Base-by-base conservation (phyloP, 1,140 invertebrate genomes). In the Drosophila baimaii region DNA sequence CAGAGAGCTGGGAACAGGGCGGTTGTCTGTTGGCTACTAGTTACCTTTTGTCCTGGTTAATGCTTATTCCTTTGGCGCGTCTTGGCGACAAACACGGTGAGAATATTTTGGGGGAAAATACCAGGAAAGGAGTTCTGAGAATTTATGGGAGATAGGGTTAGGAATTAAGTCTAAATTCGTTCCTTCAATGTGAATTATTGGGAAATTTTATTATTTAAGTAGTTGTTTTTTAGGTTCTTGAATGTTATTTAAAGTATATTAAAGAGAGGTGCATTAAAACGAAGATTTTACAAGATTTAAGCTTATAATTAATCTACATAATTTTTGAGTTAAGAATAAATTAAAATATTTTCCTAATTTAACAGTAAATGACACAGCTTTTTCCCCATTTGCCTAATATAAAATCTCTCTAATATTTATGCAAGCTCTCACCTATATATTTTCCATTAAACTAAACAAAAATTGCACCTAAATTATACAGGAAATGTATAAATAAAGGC, bases 1-100 rank as follows among this genome's bases (percentile, higher is more conserved):
- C 17, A 9, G 21, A 12, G 12, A n/a, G 35, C 13, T 13, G 35
- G 27, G 7, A 5, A 4, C 0, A 2, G 13, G 13, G 15, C 9
- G 43, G 5, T 15, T 57, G 66, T 58, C 69, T 58, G 51, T 27
- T 39, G 65, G 66, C 43, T 39, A 47, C 43, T 27, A 39, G 46
- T 58, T 54, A 51, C 44, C 73, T 76, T 37, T 76, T 76, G 44
- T 66, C 39, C 54, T 43, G 52, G 72, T 41, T 64, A 44, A 55
- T 49, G 29, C 46, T 61, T 52, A 49, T 49, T 43, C 25, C 27
- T 39, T 43, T 47, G 17, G 17, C 31, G 44, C 27, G 19, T 51
- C 43, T 49, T 56, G 41, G 51, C 33, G 21, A 3, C 2, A n/a
- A 5, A 35, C 66, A 71, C 51, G 29, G 65, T 2, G 35, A 49